Evolutionary conservation across 1,140 invertebrate species (phyloP).

Genomic region (Aphelenchoides besseyi): DNA sequence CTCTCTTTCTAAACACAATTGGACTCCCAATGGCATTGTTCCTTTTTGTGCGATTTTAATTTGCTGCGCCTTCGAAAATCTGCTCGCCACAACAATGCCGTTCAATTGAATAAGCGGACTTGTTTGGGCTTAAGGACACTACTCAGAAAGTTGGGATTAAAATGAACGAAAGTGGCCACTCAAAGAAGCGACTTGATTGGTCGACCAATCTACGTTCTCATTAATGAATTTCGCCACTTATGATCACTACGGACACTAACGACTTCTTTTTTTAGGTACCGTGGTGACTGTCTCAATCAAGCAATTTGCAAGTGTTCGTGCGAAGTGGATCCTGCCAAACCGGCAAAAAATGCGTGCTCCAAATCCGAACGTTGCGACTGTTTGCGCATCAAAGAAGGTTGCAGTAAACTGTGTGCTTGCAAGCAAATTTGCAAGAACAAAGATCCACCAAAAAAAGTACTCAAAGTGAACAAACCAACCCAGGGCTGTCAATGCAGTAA

Average conservation of each 20-base stretch:
- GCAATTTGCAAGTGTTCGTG: conserved; percentile 63
- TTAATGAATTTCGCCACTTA: conserved; percentile 3
- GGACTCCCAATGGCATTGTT: background rate
- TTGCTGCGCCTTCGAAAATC: background rate
- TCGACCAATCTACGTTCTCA: background rate
- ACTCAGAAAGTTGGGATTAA: background rate
- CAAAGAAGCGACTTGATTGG: background rate
- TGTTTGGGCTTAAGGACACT: background rate
- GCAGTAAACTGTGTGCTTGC: conserved; percentile 61
- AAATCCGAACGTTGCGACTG: conserved; percentile 61
- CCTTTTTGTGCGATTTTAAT: background rate
- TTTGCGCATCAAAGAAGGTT: conserved; percentile 61
- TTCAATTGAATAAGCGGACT: conserved; percentile 6
- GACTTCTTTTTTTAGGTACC: conserved; percentile 35
- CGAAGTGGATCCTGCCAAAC: conserved; percentile 62
- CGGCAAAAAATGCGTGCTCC: conserved; percentile 60
- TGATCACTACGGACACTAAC: too few species aligned
- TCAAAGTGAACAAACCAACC: conserved; percentile 55
- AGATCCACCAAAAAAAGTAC: conserved; percentile 56
- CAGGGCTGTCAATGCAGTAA: conserved; percentile 61
- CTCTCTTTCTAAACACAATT: too few species aligned
- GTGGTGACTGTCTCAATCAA: conserved; percentile 62
- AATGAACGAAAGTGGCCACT: background rate
- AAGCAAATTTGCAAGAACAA: conserved; percentile 63
- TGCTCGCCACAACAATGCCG: background rate